Evolutionary conservation across 23 tunicate genomes (phyloP).

Genomic region (Diplosoma virens): DNA sequence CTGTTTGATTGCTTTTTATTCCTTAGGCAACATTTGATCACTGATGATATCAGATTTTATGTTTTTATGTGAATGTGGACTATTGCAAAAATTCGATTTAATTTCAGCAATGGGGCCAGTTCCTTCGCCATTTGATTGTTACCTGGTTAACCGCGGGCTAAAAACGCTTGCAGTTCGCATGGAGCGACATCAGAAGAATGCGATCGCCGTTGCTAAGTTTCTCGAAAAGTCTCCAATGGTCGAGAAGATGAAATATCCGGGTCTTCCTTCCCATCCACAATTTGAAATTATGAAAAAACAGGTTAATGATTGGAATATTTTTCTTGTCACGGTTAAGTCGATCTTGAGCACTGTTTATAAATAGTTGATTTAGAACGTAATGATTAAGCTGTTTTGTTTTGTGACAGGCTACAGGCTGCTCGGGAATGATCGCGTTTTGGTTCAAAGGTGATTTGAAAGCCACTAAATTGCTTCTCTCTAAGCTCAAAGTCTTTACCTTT

Average conservation of each 20-base stretch:
- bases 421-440: slow-evolving; percentile 96
- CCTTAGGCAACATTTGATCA: no score
- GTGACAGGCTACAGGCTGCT: slow-evolving; percentile 88
- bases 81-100: no score
- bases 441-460: slow-evolving; percentile 71
- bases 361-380: no score
- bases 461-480: slow-evolving; percentile 50
- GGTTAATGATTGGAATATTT: slow-evolving; percentile 26
- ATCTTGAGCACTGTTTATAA: no score
- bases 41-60: no score
- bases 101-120: slow-evolving; percentile 89
- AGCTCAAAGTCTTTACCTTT: slow-evolving; percentile 76
- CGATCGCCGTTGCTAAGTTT: slow-evolving; percentile 74
- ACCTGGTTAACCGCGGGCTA: slow-evolving; percentile 81
- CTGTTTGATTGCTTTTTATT: no score
- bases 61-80: no score
- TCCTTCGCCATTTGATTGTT: slow-evolving; percentile 97
- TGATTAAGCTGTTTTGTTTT: no score
- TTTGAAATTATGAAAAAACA: slow-evolving; percentile 81
- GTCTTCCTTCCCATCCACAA: slow-evolving; percentile 92
- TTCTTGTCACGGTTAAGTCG: no score
- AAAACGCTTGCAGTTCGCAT: slow-evolving; percentile 95
- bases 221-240: slow-evolving; percentile 61
- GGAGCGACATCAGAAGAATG: slow-evolving; percentile 92
- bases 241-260: slow-evolving; percentile 75